Evolutionary conservation across 2,797 vertebrate genomes (phyloP).

Genomic region (Esox masquinongy): DNA sequence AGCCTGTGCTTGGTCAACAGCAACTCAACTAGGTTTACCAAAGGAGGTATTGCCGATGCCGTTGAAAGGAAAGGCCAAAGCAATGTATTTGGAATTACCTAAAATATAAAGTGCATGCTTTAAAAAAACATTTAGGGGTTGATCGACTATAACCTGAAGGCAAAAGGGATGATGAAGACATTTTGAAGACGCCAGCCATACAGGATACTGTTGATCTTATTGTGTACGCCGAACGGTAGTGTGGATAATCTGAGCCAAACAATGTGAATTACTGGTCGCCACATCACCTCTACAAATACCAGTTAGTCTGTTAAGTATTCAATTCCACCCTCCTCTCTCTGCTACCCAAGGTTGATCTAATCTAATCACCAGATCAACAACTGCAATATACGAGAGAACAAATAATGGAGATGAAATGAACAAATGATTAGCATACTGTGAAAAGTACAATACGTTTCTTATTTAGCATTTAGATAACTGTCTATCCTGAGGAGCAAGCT

Average conservation of each 20-base stretch:
- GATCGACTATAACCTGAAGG: constrained; percentile 37
- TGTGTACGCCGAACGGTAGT: constrained; percentile 20
- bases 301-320: constrained; percentile 70
- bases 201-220: constrained; percentile 40
- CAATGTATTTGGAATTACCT: not conserved
- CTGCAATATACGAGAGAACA: constrained; percentile 87
- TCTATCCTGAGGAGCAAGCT: constrained; percentile 94
- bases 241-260: constrained; percentile 7
- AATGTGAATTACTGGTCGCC: constrained; percentile 37
- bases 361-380: constrained; percentile 91
- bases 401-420: constrained; percentile 96
- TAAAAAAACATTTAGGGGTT: constrained; percentile 19
- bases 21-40: not conserved
- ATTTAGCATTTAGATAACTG: constrained; percentile 99
- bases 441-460: constrained; percentile 99
- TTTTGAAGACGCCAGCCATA: constrained; percentile 26
- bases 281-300: constrained; percentile 48
- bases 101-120: not conserved
- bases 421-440: constrained; percentile 99
- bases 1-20: not conserved
- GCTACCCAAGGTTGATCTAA: constrained; percentile 85
- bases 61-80: not conserved
- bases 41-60: not conserved
- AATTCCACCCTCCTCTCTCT: constrained; percentile 67
- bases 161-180: constrained; percentile 8